Conservation (phyloP, 2,113 vertebrate species). For the Australoheros scitulus region DNA sequence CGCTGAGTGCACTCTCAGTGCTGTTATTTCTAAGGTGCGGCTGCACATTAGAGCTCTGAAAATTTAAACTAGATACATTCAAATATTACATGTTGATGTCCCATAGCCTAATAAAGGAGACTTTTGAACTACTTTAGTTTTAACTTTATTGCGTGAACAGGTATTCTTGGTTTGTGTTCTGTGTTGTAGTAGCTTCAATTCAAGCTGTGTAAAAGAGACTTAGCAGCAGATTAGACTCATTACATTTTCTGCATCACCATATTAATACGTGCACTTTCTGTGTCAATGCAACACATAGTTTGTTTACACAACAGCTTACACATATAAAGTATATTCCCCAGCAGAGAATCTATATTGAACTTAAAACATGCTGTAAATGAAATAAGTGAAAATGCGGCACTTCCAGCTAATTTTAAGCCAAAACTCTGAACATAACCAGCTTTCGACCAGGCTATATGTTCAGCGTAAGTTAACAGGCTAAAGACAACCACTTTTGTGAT, state of each 20-base stretch:
- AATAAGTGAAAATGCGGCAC: not conserved
- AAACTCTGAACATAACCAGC: not conserved
- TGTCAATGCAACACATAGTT: too few species aligned
- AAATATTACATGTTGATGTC: too few species aligned
- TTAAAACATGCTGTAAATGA: not conserved
- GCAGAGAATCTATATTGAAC: not conserved
- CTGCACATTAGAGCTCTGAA: not conserved
- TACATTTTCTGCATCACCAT: too few species aligned
- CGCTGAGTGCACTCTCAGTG: too few species aligned
- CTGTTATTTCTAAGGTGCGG: not conserved
- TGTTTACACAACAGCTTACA: too few species aligned
- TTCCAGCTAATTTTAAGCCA: not conserved
- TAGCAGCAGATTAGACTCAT: not conserved
- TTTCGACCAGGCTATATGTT: not conserved
- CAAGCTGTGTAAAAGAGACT: accelerated
- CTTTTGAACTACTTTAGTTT: too few species aligned
- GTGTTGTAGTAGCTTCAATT: not conserved
- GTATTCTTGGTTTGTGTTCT: not conserved
- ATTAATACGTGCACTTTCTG: too few species aligned
- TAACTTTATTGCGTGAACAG: not conserved
- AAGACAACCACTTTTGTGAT: not conserved
- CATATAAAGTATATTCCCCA: not conserved
- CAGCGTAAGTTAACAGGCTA: not conserved
- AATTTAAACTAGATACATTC: too few species aligned
- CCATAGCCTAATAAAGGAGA: too few species aligned